phyloP scores from a whole-genome alignment of 2,888 invertebrate species.

The Phania funesta region DNA sequence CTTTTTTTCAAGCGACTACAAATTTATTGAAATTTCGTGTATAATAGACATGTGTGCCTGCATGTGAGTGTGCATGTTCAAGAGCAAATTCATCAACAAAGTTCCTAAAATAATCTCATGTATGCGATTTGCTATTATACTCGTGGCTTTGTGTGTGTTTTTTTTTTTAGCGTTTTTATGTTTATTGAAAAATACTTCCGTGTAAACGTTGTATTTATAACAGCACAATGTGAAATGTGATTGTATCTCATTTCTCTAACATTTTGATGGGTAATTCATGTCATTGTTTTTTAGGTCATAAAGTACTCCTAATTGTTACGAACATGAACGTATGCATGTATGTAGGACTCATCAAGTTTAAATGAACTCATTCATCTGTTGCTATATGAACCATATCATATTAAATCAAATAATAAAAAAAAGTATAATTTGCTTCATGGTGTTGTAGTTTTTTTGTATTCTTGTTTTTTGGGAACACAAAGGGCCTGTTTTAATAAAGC shows the following conservation, averaged over 20 bases:
- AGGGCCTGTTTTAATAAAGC: slow-evolving; percentile 29
- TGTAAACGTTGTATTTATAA: slow-evolving; percentile 48
- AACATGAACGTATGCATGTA: slow-evolving; percentile 9
- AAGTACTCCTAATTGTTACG: slow-evolving; percentile 49
- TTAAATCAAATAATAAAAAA: not conserved
- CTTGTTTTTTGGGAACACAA: not conserved
- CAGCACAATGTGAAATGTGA: slow-evolving; percentile 13
- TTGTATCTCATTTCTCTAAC: slow-evolving; percentile 21
- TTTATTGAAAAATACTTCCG: slow-evolving; percentile 65
- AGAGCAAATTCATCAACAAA: slow-evolving; percentile 64
- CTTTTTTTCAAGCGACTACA: slow-evolving; percentile 18
- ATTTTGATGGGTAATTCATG: slow-evolving; percentile 51
- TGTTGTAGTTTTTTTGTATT: not conserved
- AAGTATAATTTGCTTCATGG: not conserved
- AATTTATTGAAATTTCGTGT: slow-evolving; percentile 1
- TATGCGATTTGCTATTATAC: slow-evolving; percentile 3
- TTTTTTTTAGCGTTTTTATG: slow-evolving; percentile 18
- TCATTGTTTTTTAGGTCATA: slow-evolving; percentile 60
- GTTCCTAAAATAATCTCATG: slow-evolving; percentile 42
- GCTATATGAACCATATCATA: slow-evolving; percentile 16
- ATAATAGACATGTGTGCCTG: not conserved
- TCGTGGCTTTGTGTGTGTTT: not conserved
- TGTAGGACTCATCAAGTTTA: slow-evolving; percentile 20
- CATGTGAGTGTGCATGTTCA: slow-evolving; percentile 25
- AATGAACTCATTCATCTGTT: slow-evolving; percentile 45